Conservation (phyloP, 2,888 invertebrate species). For the Chaitophorus viminalis region DNA sequence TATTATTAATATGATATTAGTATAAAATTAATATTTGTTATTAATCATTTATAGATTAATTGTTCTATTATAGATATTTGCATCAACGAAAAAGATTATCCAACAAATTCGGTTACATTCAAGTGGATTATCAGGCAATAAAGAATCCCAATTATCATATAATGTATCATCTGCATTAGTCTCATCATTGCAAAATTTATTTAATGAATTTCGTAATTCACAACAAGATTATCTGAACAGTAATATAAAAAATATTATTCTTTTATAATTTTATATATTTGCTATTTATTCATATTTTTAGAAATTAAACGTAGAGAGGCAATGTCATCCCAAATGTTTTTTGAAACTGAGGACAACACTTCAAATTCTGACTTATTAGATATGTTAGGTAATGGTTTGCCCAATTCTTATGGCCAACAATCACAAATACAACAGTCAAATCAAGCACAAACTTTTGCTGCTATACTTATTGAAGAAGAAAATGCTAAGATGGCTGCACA, state of each 20-base stretch:
- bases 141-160: slow-evolving; percentile 80
- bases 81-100: slow-evolving; percentile 71
- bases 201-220: slow-evolving; percentile 82
- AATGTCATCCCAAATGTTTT: slow-evolving; percentile 83
- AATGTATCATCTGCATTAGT: slow-evolving; percentile 89
- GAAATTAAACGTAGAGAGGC: slow-evolving; percentile 90
- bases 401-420: slow-evolving; percentile 60
- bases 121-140: slow-evolving; percentile 68
- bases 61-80: slow-evolving; percentile 69
- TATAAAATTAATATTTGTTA: background rate
- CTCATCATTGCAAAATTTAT: slow-evolving; percentile 87
- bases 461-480: slow-evolving; percentile 77
- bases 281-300: slow-evolving; percentile 66
- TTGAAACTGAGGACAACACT: slow-evolving; percentile 74
- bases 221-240: slow-evolving; percentile 88
- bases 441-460: slow-evolving; percentile 57
- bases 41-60: slow-evolving; percentile 1
- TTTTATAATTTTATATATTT: background rate
- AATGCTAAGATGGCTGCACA: slow-evolving; percentile 76
- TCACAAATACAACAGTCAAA: slow-evolving; percentile 54
- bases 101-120: slow-evolving; percentile 70
- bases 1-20: background rate
- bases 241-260: slow-evolving; percentile 66
- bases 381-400: slow-evolving; percentile 55
- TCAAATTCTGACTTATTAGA: slow-evolving; percentile 60